Base-by-base conservation (phyloP, 2,113 vertebrate genomes). In the Dissostichus mawsoni region DNA sequence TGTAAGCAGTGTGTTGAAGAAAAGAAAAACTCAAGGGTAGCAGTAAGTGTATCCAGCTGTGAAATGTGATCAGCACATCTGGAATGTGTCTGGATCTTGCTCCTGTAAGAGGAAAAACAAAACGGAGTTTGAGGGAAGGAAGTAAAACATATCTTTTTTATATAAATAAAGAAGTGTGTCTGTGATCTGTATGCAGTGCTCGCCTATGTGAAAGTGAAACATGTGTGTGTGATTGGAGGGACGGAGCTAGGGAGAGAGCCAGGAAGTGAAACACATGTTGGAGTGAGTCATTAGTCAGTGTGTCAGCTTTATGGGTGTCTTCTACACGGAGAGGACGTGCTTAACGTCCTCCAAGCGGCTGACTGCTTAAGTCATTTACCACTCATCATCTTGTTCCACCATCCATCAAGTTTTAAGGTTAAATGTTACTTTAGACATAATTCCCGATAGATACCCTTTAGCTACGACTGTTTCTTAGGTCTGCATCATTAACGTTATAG, bases 1-100 rank as follows among this genome's bases (percentile, higher is more conserved):
- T 41, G 36, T 36, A 33, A 75, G 74, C 52, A 71, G 52, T 82
- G 59, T 72, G 50, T 65, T 45, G 67, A 70, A 78, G 68, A 56
- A 3, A 81, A 29, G 29, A 29, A 29, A 81, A 80, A 18, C 65
- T 87, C 72, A 79, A 90, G 75, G 70, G 63, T 75, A 80, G 53
- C 63, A 75, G 76, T 63, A 91, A 93, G 69, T 90, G 76, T 72
- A 76, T 70, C 84, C 92, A 94, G 90, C 91, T 93, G 93, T 90
- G 90, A 85, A 90, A 91, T 76, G 57, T 74, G 81, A 91, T 87
- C 89, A 17, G 78, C 75, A 92, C 90, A 90, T 93, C 87, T 92
- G 93, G 91, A 91, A 90, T 82, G 76, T 88, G 81, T 93, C 90
- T 91, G 88, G 77, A 76, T 76, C 65, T 67, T 47, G 66, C 78